Evolutionary conservation across 2,797 vertebrate species (phyloP).

Genomic region (Graptemys geographica): DNA sequence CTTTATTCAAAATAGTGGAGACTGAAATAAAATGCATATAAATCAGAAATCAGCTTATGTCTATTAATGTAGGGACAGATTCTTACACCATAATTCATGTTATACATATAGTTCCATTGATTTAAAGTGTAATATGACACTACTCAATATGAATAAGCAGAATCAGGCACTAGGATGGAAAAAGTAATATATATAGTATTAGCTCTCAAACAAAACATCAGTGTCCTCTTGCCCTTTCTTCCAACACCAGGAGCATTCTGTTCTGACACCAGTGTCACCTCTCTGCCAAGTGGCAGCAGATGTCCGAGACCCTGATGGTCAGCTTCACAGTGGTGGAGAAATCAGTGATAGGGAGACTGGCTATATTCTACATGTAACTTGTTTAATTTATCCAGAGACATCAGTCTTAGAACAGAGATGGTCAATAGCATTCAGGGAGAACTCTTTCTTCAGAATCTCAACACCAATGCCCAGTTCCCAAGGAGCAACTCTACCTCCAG

Average conservation of each 20-base stretch:
- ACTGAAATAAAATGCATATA: background rate
- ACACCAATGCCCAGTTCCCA: background rate
- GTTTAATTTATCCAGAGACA: background rate
- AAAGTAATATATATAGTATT: background rate
- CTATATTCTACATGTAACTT: background rate
- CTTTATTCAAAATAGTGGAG: background rate
- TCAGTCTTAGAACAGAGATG: background rate
- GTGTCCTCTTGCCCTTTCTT: background rate
- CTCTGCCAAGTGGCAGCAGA: background rate
- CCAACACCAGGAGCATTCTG: background rate
- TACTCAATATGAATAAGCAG: constrained; percentile 7
- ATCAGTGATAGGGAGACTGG: background rate
- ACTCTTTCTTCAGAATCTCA: background rate
- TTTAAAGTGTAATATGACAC: background rate
- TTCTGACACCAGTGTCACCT: background rate
- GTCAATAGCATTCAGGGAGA: background rate
- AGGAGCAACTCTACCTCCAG: background rate
- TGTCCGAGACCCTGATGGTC: background rate
- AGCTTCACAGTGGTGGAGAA: background rate
- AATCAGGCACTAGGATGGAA: background rate
- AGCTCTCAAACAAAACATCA: background rate
- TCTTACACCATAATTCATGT: background rate
- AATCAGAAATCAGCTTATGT: background rate
- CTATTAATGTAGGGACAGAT: background rate
- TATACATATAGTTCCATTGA: background rate